Evolutionary conservation across 2,113 vertebrate species (phyloP), one percentile per base, ranked within the genome.

Genomic region (Charadrius vociferus): DNA sequence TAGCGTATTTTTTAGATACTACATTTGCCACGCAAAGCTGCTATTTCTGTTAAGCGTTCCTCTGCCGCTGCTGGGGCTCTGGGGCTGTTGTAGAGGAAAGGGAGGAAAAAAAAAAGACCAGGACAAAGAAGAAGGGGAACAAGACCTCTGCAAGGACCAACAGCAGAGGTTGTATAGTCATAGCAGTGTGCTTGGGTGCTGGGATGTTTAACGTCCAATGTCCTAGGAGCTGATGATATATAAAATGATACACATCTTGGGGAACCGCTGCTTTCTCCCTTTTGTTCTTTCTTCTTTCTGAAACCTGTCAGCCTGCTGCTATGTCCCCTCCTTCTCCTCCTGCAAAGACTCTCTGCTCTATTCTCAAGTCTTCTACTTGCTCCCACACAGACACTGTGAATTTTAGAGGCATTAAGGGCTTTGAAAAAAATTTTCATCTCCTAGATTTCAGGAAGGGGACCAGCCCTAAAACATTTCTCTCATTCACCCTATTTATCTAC

Each of bases 91-190:
- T 50, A 80, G 49, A 23, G 49, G 49, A 50, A 67, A 70, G 5
- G 3, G 1, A 3, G 26, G 6, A 2, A 0, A 2, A 18, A 29
- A 74, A 29, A 74, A 36, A 41, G 41, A 36, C 36, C 27, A 63
- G 23, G 34, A 6, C 21, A 20, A 27, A 78, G 80, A 14, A 16
- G 14, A 16, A 73, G n/a, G 29, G 32, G 41, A 81, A 22, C 41
- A 68, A 70, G 29, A 88, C 5, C 39, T 72, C 52, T 71, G 18
- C 59, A 63, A 26, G 13, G 45, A 18, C 36, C 13, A 41, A 34
- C 32, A 65, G 49, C 39, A 36, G 41, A 55, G 39, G 30, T 79
- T 93, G 59, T 61, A 39, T 17, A 63, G 34, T 47, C 17, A 24
- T 14, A n/a, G 23, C 65, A 78, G 4, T n/a, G 55, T 84, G 73